Evolutionary conservation across 2,797 vertebrate species (phyloP), one percentile per base, ranked within the genome.

Genomic region (Enoplosus armatus): DNA sequence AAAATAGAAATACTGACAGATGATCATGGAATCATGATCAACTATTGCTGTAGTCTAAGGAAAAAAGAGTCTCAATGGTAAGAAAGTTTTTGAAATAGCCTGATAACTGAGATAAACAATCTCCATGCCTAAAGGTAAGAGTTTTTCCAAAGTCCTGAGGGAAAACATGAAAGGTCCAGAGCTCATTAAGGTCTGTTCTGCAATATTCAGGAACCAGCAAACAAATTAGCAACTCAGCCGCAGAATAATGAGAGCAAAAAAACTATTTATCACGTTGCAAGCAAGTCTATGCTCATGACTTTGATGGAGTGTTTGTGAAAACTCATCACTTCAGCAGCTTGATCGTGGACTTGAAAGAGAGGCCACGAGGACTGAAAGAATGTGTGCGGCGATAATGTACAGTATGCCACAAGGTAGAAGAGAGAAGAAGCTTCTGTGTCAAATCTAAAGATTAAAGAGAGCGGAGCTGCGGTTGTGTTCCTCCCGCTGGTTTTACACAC

Each of bases 211-310:
- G 53, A 84, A 84, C 54, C 76, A 47, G 74, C 66, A 72, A 88
- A 83, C 69, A 83, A 81, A 85, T 89, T 75, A 83, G 60, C 72
- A 74, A 31, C 80, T 70, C 48, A 29, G 56, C 55, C 47, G 1
- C 45, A 70, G 67, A 76, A 59, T 80, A 87, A 86, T 41, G 47
- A 68, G 69, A 81, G 20, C 2, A 63, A 66, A 77, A 69, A 64
- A 71, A 78, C 31, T 12, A 29, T 78, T 65, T 3, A 64, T 82
- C 31, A 82, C 65, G 82, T 75, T 54, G 35, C n/a, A 67, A 47
- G 26, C 55, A 11, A n/a, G 56, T 7, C 64, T 5, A 5, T 6
- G 37, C 55, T 58, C 16, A 6, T 7, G 43, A 61, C 50, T 29
- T 15, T 61, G 60, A 71, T 22, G 55, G 66, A 48, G 64, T n/a